Base-by-base conservation (phyloP, 2,888 invertebrate species). In the Rhingia rostrata region DNA sequence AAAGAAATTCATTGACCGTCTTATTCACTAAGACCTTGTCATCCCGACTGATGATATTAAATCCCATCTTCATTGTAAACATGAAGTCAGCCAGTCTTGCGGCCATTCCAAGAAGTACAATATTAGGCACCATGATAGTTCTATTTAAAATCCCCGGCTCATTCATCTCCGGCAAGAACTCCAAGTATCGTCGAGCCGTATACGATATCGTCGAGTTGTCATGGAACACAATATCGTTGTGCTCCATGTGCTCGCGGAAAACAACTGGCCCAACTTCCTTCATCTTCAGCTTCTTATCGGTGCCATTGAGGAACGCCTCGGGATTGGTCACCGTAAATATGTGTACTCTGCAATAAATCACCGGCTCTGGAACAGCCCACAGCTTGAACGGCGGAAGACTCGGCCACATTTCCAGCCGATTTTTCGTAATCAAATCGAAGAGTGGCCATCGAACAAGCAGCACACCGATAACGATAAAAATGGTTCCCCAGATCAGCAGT, bases 241-340 rank as follows among this genome's bases (percentile, higher is more conserved):
- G 87, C 14, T 74, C 56, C 37, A 86, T 4, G 30, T 37, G 37
- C 54, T 88, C 87, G 3, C 78, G 47, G 30, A 86, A 87, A 0
- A 87, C 51, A 9, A 88, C 86, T 0, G 96, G 96, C 0, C 96
- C 96, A 32, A 95, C 92, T 91, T 97, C 95, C 78, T 94, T 89
- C 2, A 96, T 90, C 47, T 93, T 92, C 9, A 96, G 90, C 88
- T 95, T 95, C 0, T 89, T 89, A 69, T 94, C 95, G 5, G 92
- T 89, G 0, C 95, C 95, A 14, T 91, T 90, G 73, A 95, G 89
- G 89, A 94, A 96, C 58, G 93, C 93, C 51, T 95, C 94, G 78
- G 93, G 93, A 90, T 96, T 96, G 9, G 96, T 96, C 10, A 96
- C 93, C 88, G 96, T 96, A 92, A 96, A 97, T 12, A 96, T 92